Base-by-base conservation (phyloP, 2,113 vertebrate species). In the Aix galericulata region DNA sequence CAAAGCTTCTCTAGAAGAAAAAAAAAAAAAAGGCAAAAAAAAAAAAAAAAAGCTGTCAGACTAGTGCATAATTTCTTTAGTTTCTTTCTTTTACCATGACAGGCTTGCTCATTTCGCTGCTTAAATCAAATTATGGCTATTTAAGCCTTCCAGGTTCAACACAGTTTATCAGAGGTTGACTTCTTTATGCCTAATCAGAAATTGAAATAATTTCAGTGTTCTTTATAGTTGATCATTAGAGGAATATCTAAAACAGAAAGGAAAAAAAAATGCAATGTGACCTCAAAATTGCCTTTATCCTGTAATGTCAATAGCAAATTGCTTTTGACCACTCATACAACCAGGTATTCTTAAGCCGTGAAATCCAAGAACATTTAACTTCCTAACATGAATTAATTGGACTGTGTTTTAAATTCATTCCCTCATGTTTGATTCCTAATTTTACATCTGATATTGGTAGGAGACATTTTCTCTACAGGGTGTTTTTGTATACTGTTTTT, bases 181-280 rank as follows among this genome's bases (percentile, higher is more conserved):
- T 90, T 88, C 48, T 64, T 72, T 72, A 44, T 67, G 63, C 59
- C 60, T 81, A 86, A 95, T 81, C 60, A 78, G 81, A 94, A 94
- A 52, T 68, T 86, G 80, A 96, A 81, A 46, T 78, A 88, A 94
- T 74, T 90, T 67, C 42, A 1, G 15, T 16, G 17, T 42, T 83
- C 72, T 52, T 90, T 72, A 27, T 1, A 56, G 55, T 21, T 83
- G 79, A 52, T 64, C 68, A 48, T 83, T 71, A 86, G 42, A 32
- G 29, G 34, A 20, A 12, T 59, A n/a, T 20, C 56, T 75, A 36
- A 85, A 83, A 29, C 55, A 67, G 7, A 8, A 8, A 48, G 20
- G 46, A 7, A 34, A 38, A 78, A 82, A 67, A 76, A 53, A 56
- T 42, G 46, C 72, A 75, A 20, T 8, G 56, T 60, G 60, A 50